These are phyloP conservation scores for Deilephila elpenor DNA, from an alignment of 2,888 invertebrate species.

Conservation along the genomic window DNA sequence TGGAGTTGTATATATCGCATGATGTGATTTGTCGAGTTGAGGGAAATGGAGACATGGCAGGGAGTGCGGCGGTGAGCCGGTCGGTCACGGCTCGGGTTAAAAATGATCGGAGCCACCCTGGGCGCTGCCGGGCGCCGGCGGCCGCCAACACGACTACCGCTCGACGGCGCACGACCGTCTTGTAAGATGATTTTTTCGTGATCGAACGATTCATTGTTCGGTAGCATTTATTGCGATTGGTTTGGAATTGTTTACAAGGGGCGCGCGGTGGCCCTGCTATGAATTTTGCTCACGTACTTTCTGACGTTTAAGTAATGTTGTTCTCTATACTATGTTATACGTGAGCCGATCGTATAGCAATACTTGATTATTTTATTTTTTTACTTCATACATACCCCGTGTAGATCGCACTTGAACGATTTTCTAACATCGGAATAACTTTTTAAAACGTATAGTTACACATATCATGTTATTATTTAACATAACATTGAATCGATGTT, in stretches of 20 bases:
- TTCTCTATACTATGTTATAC: constrained; percentile 45
- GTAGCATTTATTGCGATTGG: constrained; percentile 40
- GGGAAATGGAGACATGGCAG: not conserved
- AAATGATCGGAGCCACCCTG: constrained; percentile 37
- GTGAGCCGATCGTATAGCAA: constrained; percentile 37
- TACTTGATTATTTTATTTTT: not conserved
- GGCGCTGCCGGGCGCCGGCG: constrained; percentile 34
- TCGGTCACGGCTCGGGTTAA: constrained; percentile 38
- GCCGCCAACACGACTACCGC: constrained; percentile 72
- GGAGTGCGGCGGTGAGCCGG: constrained; percentile 25
- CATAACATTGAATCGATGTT: not conserved
- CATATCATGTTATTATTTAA: not conserved
- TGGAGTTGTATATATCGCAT: not conserved
- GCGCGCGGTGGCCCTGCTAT: constrained; percentile 46
- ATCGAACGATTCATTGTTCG: constrained; percentile 81
- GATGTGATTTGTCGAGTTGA: not conserved
- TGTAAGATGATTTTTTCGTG: constrained; percentile 84
- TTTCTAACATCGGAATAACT: not conserved
- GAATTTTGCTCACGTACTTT: constrained; percentile 61
- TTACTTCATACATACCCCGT: not conserved
- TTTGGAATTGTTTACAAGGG: constrained; percentile 72
- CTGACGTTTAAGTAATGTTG: constrained; percentile 42
- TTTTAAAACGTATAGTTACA: not conserved
- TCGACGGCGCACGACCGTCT: constrained; percentile 72
- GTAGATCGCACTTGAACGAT: not conserved